Evolutionary conservation across 2,888 invertebrate species (phyloP), one percentile per base, ranked within the genome.

Genomic region (Lissonota sp.): DNA sequence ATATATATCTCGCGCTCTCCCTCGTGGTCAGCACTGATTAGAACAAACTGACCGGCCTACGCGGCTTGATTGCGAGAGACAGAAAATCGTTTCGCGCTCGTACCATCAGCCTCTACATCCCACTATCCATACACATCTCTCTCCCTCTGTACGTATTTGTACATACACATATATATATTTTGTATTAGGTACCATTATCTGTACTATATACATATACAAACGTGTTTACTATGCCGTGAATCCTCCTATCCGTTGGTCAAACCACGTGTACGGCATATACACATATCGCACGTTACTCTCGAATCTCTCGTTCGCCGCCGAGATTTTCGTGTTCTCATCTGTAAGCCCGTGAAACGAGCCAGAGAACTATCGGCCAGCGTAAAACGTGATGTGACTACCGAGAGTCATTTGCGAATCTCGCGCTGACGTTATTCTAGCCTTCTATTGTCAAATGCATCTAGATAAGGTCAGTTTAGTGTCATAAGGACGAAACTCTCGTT

Each of bases 21-120:
- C 73, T 87, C 87, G 88, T 86, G 91, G 90, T 90, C 90, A 69
- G 88, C 90, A 86, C 91, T 92, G 92, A 92, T 92, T 92, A 92
- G 92, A 92, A 91, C 92, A 91, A 92, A 92, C 92, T 90, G 89
- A 89, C 87, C 88, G 82, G 90, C 89, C 90, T 90, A 90, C 91
- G 90, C 90, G 85, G 90, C 89, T 89, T 90, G 92, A 91, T 91
- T 92, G 90, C 91, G 87, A 86, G 87, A 87, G 86, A 86, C 86
- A 78, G 83, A 84, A 26, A 73, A 81, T 83, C 82, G 81, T 44
- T 80, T 80, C 73, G 77, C 78, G 81, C 72, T 55, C 77, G 51
- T 46, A 58, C 55, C 49, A 57, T 49, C 66, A 39, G 70, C 40
- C 26, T 51, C 16, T 46, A 49, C n/a, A 57, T 46, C 55, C 5